Evolutionary conservation across 2,888 invertebrate genomes (phyloP).

Genomic region (Apamea monoglypha): DNA sequence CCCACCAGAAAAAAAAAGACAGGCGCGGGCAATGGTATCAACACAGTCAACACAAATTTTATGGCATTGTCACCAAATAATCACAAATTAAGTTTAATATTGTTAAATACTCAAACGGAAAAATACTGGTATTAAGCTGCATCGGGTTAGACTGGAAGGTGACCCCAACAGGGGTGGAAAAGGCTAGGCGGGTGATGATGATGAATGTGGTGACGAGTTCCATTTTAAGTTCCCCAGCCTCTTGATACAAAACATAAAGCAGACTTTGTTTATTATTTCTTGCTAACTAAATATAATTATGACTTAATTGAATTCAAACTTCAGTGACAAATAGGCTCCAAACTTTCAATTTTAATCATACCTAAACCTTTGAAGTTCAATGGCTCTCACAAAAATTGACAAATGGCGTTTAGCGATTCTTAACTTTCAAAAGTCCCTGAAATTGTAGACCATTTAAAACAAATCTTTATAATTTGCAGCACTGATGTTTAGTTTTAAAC

Average conservation of each 20-base stretch:
- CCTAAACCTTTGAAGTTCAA: conserved; percentile 4
- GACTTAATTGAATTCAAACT: conserved; percentile 3
- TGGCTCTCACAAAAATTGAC: not conserved
- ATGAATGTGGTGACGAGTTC: too few relatives aligned
- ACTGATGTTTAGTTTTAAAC: not conserved
- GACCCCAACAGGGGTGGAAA: too few relatives aligned
- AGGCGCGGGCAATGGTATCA: too few relatives aligned
- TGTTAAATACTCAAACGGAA: too few relatives aligned
- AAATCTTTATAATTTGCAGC: not conserved
- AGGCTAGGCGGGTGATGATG: too few relatives aligned
- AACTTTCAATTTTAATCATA: not conserved
- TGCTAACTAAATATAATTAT: not conserved
- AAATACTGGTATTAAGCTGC: too few relatives aligned
- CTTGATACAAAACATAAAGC: not conserved
- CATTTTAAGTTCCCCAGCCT: too few relatives aligned
- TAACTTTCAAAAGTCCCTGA: not conserved
- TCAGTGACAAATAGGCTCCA: not conserved
- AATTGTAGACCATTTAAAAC: not conserved
- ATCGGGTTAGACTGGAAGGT: too few relatives aligned
- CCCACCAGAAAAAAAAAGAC: too few relatives aligned
- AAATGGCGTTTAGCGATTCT: not conserved
- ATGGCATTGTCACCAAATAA: too few relatives aligned
- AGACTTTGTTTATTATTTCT: not conserved
- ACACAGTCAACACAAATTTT: too few relatives aligned
- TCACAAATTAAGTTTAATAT: too few relatives aligned